These are phyloP conservation scores for Lepidocyrtinus sp. DNA, from an alignment of 2,888 invertebrate species.

Conservation along the genomic window DNA sequence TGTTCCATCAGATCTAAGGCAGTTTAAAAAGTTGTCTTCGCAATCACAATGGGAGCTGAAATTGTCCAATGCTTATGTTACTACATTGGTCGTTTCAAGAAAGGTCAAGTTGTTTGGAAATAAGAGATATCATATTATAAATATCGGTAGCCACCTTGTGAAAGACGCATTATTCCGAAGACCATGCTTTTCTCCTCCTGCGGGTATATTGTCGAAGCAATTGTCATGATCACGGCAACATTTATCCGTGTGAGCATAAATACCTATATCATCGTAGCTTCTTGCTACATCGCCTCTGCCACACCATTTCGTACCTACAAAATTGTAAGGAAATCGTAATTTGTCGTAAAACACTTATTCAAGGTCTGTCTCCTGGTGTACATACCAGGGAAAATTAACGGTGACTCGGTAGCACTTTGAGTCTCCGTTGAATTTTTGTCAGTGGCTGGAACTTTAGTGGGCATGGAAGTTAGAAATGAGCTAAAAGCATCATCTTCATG, in stretches of 20 bases:
- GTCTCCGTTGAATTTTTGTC: conserved; percentile 5
- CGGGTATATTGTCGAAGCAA: conserved; percentile 77
- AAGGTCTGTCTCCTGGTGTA: background rate
- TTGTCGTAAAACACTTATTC: background rate
- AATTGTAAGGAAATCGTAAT: too few species aligned
- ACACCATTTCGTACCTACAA: conserved; percentile 83
- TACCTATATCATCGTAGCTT: conserved; percentile 77
- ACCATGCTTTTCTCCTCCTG: conserved; percentile 76
- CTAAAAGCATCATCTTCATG: background rate
- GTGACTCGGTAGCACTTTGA: conserved; percentile 25
- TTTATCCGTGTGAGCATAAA: conserved; percentile 78
- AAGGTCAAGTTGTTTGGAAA: background rate
- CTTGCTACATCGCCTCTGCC: conserved; percentile 79
- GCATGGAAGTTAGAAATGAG: background rate
- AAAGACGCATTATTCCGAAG: conserved; percentile 80
- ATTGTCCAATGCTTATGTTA: too few species aligned
- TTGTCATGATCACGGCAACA: conserved; percentile 81
- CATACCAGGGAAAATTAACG: conserved; percentile 63
- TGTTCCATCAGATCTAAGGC: conserved; percentile 77
- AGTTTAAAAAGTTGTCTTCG: conserved; percentile 79
- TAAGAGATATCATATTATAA: background rate
- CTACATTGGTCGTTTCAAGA: conserved; percentile 18
- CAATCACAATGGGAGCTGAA: conserved; percentile 81
- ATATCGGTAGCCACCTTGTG: conserved; percentile 76
- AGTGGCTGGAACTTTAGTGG: background rate